phyloP scores from a whole-genome alignment of 1,140 invertebrate species.

The Diabrotica virgifera region DNA sequence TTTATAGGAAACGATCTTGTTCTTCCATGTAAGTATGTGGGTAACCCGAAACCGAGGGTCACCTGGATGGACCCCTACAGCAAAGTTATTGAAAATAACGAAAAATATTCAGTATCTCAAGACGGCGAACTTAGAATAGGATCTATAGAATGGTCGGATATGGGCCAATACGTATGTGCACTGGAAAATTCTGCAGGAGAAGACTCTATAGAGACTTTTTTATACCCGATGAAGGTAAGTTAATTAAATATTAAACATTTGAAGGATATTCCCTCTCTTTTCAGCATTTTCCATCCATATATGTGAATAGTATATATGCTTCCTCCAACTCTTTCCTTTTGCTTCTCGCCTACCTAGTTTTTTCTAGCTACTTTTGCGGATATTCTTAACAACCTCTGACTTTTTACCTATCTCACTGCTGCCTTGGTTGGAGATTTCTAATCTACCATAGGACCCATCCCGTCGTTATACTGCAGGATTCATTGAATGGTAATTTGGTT shows the following conservation, averaged over 20 bases:
- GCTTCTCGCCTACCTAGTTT: too few relatives aligned
- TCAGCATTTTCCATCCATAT: too few relatives aligned
- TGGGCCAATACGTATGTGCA: slow-evolving; percentile 75
- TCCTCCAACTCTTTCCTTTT: too few relatives aligned
- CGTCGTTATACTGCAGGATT: too few relatives aligned
- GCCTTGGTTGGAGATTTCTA: too few relatives aligned
- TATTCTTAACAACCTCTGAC: too few relatives aligned
- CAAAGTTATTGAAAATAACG: slow-evolving; percentile 53
- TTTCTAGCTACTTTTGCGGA: too few relatives aligned
- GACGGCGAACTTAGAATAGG: slow-evolving; percentile 73
- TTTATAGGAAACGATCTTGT: slow-evolving; percentile 61
- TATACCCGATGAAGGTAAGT: slow-evolving; percentile 71
- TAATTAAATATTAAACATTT: neutral
- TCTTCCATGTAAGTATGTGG: slow-evolving; percentile 67
- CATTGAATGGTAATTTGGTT: too few relatives aligned
- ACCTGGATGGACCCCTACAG: slow-evolving; percentile 65
- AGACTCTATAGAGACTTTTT: slow-evolving; percentile 65
- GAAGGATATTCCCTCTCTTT: neutral
- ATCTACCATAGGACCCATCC: too few relatives aligned
- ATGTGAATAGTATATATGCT: too few relatives aligned
- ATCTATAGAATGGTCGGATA: slow-evolving; percentile 69
- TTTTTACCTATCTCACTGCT: too few relatives aligned
- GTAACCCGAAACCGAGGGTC: slow-evolving; percentile 60
- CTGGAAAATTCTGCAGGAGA: slow-evolving; percentile 65
- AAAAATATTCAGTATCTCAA: slow-evolving; percentile 56